Conservation (phyloP, 2,113 vertebrate species). For the Toxotes jaculatrix region DNA sequence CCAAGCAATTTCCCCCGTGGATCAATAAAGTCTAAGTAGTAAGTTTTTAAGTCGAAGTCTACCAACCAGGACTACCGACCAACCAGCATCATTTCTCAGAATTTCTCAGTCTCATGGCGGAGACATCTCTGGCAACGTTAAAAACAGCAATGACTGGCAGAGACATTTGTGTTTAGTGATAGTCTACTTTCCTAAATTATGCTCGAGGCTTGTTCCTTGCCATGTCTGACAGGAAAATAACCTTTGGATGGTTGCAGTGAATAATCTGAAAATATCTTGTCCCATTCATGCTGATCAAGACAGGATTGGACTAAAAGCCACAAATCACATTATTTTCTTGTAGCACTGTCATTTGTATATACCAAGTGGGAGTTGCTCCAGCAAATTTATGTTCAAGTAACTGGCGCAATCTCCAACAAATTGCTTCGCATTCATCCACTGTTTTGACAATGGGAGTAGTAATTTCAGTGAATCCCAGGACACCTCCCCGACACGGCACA, state of each 20-base stretch:
- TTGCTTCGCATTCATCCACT: conserved; percentile 33
- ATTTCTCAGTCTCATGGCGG: not conserved
- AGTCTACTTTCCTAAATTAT: conserved; percentile 9
- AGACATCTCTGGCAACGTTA: not conserved
- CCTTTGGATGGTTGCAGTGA: conserved; percentile 11
- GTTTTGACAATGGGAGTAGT: conserved; percentile 65
- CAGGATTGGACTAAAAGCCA: conserved; percentile 27
- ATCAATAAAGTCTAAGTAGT: no score
- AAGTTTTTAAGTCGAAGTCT: no score
- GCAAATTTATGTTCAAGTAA: conserved; percentile 31
- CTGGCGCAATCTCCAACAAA: conserved; percentile 42
- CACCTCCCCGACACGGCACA: conserved; percentile 61
- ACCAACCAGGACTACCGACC: no score
- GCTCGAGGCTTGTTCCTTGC: not conserved
- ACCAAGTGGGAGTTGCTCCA: not conserved
- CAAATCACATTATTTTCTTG: conserved; percentile 20
- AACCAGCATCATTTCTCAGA: not conserved
- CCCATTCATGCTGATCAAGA: conserved; percentile 5
- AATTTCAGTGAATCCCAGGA: conserved; percentile 61
- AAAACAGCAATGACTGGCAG: conserved; percentile 5
- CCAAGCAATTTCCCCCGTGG: no score
- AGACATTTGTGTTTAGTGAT: conserved; percentile 13
- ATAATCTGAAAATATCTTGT: not conserved
- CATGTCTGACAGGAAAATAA: conserved; percentile 23
- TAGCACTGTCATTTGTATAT: conserved; percentile 27